Percentiles rank a stretch among this genome's conserved stretches.
These are phyloP conservation scores for Hydriomena furcata DNA, from an alignment of 2,888 invertebrate genomes.

Conservation along the genomic window DNA sequence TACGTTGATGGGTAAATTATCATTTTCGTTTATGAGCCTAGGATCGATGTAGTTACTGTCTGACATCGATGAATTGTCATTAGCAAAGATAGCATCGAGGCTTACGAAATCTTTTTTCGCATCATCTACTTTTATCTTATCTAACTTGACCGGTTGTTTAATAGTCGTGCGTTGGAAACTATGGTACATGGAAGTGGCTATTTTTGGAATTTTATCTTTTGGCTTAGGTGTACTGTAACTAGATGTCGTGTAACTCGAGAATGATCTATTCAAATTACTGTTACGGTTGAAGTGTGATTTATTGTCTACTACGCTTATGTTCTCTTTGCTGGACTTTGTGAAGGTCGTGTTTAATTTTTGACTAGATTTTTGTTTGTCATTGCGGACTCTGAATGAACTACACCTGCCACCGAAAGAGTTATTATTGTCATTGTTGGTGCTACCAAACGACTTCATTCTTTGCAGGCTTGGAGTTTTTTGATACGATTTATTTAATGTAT, in stretches of 20 bases:
- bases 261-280: slow-evolving; percentile 71
- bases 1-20: slow-evolving; percentile 86
- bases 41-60: slow-evolving; percentile 84
- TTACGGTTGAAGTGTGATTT: slow-evolving; percentile 66
- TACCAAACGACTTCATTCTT: slow-evolving; percentile 80
- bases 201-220: slow-evolving; percentile 78
- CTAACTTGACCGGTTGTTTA: slow-evolving; percentile 73
- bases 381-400: slow-evolving; percentile 73
- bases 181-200: slow-evolving; percentile 75
- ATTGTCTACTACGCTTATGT: slow-evolving; percentile 65
- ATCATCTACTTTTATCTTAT: slow-evolving; percentile 71
- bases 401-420: slow-evolving; percentile 69
- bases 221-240: slow-evolving; percentile 74
- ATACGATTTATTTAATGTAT: slow-evolving; percentile 77
- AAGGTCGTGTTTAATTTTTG: slow-evolving; percentile 75
- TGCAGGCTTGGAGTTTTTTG: slow-evolving; percentile 79
- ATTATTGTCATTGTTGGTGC: slow-evolving; percentile 63
- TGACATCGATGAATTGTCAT: slow-evolving; percentile 73
- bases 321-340: slow-evolving; percentile 79
- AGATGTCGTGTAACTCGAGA: slow-evolving; percentile 71
- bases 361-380: slow-evolving; percentile 56
- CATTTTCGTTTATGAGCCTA: slow-evolving; percentile 87
- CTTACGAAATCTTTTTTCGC: slow-evolving; percentile 77
- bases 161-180: slow-evolving; percentile 74
- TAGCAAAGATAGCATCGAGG: slow-evolving; percentile 67